phyloP scores from a whole-genome alignment of 2,113 vertebrate genomes.

The Podarcis raffonei region DNA sequence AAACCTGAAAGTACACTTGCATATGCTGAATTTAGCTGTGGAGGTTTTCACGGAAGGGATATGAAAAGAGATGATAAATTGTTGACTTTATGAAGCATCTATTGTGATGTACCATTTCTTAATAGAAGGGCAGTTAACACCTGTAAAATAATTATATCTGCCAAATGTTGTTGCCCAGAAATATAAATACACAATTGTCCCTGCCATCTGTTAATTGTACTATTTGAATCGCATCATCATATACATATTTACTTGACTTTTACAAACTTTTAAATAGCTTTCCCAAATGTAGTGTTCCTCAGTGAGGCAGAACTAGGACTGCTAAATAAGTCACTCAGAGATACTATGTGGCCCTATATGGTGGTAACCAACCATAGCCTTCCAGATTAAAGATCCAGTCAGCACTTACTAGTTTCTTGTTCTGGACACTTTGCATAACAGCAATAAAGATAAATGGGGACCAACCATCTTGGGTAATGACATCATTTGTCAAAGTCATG shows the following conservation, averaged over 20 bases:
- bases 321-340: conserved; percentile 39
- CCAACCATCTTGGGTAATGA: not conserved
- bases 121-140: conserved; percentile 77
- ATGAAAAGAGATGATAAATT: conserved; percentile 56
- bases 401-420: not conserved
- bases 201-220: conserved; percentile 83
- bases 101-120: conserved; percentile 60
- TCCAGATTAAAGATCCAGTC: not conserved
- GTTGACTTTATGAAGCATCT: conserved; percentile 66
- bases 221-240: conserved; percentile 76
- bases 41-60: conserved; percentile 14
- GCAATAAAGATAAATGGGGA: not conserved
- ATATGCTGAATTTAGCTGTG: conserved; percentile 58
- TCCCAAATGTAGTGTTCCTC: conserved; percentile 49
- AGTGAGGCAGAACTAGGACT: conserved; percentile 35
- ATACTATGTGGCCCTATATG: not conserved
- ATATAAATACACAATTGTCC: conserved; percentile 79
- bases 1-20: conserved; percentile 15
- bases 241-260: conserved; percentile 69
- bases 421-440: not conserved
- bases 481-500: not conserved
- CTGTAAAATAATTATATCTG: conserved; percentile 84
- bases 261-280: conserved; percentile 72
- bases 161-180: conserved; percentile 82
- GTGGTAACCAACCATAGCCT: not conserved